Conservation (phyloP, 2,888 invertebrate species). For the Marasmarcha lunaedactyla region DNA sequence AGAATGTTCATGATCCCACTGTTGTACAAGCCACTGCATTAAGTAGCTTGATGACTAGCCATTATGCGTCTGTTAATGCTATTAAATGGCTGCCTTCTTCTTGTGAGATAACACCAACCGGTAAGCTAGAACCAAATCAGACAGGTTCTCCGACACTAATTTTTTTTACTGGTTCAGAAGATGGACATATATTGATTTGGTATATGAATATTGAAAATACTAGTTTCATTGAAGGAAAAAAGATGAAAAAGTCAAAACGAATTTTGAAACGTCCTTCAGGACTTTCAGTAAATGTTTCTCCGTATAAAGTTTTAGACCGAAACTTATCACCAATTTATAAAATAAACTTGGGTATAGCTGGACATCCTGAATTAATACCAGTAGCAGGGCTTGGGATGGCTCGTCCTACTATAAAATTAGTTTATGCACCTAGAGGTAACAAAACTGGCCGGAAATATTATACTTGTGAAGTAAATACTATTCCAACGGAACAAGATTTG, state of each 20-base stretch:
- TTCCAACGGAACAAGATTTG: slow-evolving; percentile 33
- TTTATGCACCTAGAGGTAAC: slow-evolving; percentile 31
- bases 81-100: slow-evolving; percentile 78
- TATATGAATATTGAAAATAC: slow-evolving; percentile 70
- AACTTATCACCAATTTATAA: slow-evolving; percentile 74
- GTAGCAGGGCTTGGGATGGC: slow-evolving; percentile 54
- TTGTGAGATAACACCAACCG: slow-evolving; percentile 70
- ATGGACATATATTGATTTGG: slow-evolving; percentile 80
- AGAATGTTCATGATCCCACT: slow-evolving; percentile 68
- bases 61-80: slow-evolving; percentile 72
- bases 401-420: slow-evolving; percentile 36
- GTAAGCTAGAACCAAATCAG: slow-evolving; percentile 46
- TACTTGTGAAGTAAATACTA: slow-evolving; percentile 30
- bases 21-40: slow-evolving; percentile 71
- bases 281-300: slow-evolving; percentile 71
- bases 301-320: slow-evolving; percentile 70
- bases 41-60: slow-evolving; percentile 73
- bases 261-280: slow-evolving; percentile 67
- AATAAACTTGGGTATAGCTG: slow-evolving; percentile 54
- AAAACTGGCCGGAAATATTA: slow-evolving; percentile 53
- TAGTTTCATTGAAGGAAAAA: slow-evolving; percentile 35
- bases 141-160: slow-evolving; percentile 59
- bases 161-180: slow-evolving; percentile 75
- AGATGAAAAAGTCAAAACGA: slow-evolving; percentile 52
- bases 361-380: slow-evolving; percentile 39